Conservation (phyloP, 1,140 invertebrate species). For the Drosophila parvula region DNA sequence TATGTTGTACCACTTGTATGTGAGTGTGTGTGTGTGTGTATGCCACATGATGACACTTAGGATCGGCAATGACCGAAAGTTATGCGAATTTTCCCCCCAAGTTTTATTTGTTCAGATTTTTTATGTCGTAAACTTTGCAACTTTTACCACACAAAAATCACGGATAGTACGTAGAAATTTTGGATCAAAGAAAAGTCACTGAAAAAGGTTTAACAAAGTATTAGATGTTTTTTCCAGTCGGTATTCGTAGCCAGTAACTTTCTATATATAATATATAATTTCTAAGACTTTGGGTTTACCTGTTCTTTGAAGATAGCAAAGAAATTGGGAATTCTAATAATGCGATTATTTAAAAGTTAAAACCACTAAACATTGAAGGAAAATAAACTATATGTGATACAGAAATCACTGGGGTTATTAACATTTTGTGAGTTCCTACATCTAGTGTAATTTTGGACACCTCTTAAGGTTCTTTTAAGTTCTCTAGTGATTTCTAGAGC, state of each 20-base stretch:
- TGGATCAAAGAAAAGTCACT: not conserved
- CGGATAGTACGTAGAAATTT: slow-evolving; percentile 1
- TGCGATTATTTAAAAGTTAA: too few species aligned
- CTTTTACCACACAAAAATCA: slow-evolving; percentile 17
- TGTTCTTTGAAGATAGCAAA: too few species aligned
- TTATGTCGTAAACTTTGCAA: slow-evolving; percentile 37
- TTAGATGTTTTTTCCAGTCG: not conserved
- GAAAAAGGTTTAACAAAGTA: slow-evolving; percentile 8
- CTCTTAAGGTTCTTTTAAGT: too few species aligned
- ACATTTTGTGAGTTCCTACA: too few species aligned
- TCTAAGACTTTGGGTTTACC: too few species aligned
- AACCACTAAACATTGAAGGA: too few species aligned
- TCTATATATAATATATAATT: too few species aligned
- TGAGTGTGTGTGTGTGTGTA: slow-evolving; percentile 21
- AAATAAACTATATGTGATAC: too few species aligned
- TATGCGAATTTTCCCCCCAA: slow-evolving; percentile 31
- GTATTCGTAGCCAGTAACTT: not conserved
- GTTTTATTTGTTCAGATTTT: slow-evolving; percentile 36
- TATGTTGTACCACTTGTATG: slow-evolving; percentile 24
- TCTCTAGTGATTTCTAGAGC: too few species aligned
- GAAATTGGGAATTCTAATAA: too few species aligned
- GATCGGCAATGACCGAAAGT: slow-evolving; percentile 48
- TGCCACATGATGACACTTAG: slow-evolving; percentile 47
- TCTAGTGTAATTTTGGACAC: too few species aligned
- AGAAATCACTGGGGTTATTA: too few species aligned